Evolutionary conservation across 2,797 vertebrate species (phyloP), one percentile per base, ranked within the genome.

Genomic region (Muscicapa comitata): DNA sequence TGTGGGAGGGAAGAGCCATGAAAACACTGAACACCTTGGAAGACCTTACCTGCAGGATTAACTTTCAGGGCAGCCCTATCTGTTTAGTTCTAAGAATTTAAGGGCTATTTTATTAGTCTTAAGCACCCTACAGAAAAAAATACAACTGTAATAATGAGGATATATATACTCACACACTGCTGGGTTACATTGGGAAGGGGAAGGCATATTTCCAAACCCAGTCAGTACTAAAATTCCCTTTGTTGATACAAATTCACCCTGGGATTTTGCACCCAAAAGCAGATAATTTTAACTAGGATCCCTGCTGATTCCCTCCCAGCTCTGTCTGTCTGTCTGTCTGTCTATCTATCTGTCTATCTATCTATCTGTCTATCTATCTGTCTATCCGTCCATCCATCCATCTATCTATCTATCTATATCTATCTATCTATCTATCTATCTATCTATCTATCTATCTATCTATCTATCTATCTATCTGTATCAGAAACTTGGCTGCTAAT

Each of bases 251-350:
- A 65, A 70, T 17, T 85, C 17, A 73, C 18, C 23, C n/a, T 23
- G 33, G 33, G 23, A 26, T 66, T 88, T 84, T 78, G 24, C 3
- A 3, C 26, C 20, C 25, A 24, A n/a, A 55, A 35, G 35, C 11
- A 12, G 13, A 20, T 38, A 80, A 43, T 51, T 19, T 28, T 33
- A 50, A 35, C 4, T 19, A 21, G 9, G 11, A 17, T 54, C 26
- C 38, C 79, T 87, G 53, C 6, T 71, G 58, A 51, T 66, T 84
- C 28, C 9, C 24, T 78, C 53, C 28, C 35, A 75, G 13, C 31
- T 15, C 35, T 28, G 1, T 47, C 29, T 71, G 0, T 35, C 31
- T 53, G 0, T 88, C 58, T 19, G 1, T 54, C 61, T 10, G 1
- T 38, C 33, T 5, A 4, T 73, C 40, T 10, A 6, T 58, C 53